These are phyloP conservation scores for Andrena bicolor DNA, from an alignment of 2,888 invertebrate genomes.

Conservation along the genomic window DNA sequence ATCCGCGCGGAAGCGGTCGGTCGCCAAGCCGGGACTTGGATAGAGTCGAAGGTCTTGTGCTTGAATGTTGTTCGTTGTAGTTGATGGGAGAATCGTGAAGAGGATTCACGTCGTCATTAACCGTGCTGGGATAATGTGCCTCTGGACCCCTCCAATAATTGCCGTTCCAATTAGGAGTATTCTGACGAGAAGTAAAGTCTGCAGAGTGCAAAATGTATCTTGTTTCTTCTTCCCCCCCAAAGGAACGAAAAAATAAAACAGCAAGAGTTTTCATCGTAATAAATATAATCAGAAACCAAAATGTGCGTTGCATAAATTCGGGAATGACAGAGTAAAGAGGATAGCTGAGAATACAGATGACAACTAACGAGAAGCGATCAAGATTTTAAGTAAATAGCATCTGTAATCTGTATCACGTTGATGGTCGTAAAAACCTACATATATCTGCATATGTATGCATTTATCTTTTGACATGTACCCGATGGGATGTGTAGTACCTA, in stretches of 20 bases:
- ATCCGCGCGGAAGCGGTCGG: not conserved
- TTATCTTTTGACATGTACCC: too few species aligned
- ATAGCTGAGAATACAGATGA: too few species aligned
- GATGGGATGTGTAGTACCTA: too few species aligned
- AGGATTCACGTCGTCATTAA: not conserved
- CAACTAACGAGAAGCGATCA: too few species aligned
- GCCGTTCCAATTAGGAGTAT: conserved; percentile 17
- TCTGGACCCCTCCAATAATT: conserved; percentile 10
- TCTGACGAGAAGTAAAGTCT: conserved; percentile 17
- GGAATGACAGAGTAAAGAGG: too few species aligned
- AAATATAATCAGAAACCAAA: too few species aligned
- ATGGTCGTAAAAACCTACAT: too few species aligned
- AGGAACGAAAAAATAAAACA: not conserved
- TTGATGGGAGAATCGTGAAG: not conserved
- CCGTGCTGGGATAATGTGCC: not conserved
- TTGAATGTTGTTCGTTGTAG: conserved; percentile 17
- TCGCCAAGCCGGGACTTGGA: not conserved
- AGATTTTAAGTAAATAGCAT: too few species aligned
- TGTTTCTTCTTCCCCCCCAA: not conserved
- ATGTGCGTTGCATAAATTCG: too few species aligned
- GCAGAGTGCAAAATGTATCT: conserved; percentile 5
- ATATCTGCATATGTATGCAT: too few species aligned
- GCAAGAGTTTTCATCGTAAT: too few species aligned
- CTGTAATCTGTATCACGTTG: too few species aligned
- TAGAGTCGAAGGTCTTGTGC: conserved; percentile 1